phyloP scores from a whole-genome alignment of 2,797 vertebrate genomes.

The Xyrichtys novacula region DNA sequence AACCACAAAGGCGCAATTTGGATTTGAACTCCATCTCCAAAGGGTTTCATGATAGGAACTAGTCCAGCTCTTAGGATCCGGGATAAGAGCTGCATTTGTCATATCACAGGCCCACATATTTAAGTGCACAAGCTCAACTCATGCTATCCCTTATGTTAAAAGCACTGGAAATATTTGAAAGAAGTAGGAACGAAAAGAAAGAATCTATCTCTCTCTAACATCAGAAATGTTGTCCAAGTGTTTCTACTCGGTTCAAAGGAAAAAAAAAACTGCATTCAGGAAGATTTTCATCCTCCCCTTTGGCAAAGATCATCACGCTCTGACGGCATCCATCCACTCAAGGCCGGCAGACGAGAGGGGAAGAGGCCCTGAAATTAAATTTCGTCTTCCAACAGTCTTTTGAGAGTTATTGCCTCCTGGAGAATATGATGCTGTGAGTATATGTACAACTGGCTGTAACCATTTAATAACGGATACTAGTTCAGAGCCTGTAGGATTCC shows the following conservation, averaged over 20 bases:
- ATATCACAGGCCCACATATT: slow-evolving; percentile 13
- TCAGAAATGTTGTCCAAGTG: slow-evolving; percentile 41
- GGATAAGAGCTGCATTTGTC: slow-evolving; percentile 46
- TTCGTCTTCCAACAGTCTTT: slow-evolving; percentile 49
- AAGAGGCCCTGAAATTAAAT: slow-evolving; percentile 45
- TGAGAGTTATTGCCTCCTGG: slow-evolving; percentile 57
- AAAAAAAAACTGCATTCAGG: slow-evolving; percentile 22
- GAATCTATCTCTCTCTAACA: slow-evolving; percentile 22
- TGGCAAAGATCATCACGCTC: slow-evolving; percentile 60
- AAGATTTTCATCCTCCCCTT: slow-evolving; percentile 33
- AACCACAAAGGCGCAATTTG: slow-evolving; percentile 57
- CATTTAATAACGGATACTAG: slow-evolving; percentile 51
- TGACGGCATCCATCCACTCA: slow-evolving; percentile 36
- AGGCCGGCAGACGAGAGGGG: slow-evolving; percentile 31
- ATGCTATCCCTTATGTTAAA: slow-evolving; percentile 14
- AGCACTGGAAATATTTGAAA: slow-evolving; percentile 26
- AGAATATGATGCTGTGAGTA: slow-evolving; percentile 44
- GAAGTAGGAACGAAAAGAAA: neutral
- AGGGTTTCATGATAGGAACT: slow-evolving; percentile 32
- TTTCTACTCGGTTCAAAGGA: slow-evolving; percentile 43
- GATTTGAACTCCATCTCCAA: slow-evolving; percentile 32
- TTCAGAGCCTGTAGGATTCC: slow-evolving; percentile 30
- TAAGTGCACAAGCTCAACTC: slow-evolving; percentile 3
- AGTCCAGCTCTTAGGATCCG: slow-evolving; percentile 9
- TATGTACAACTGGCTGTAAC: slow-evolving; percentile 58